Conservation (phyloP, 2,113 vertebrate genomes). For the Sardina pilchardus region DNA sequence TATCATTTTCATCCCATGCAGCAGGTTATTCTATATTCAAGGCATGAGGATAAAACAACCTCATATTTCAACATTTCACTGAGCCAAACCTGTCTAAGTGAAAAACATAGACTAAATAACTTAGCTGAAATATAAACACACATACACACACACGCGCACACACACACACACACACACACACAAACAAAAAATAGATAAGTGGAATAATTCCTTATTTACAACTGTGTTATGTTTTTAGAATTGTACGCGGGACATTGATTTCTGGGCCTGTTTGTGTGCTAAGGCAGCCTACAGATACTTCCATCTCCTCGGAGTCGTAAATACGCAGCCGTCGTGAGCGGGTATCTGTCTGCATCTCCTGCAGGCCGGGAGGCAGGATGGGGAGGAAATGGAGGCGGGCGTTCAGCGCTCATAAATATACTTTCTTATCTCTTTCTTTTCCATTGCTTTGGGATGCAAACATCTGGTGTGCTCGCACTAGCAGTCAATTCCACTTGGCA, state of each 20-base stretch:
- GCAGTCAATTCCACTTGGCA: conserved; percentile 15
- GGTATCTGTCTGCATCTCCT: conserved; percentile 10
- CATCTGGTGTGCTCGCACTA: background rate
- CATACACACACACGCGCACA: background rate
- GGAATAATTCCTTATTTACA: background rate
- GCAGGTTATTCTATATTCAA: background rate
- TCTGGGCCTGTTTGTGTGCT: background rate
- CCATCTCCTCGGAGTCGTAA: background rate
- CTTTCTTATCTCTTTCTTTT: conserved; percentile 11
- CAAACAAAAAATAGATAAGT: background rate
- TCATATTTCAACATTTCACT: conserved; percentile 1
- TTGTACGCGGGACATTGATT: background rate
- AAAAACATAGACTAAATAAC: background rate
- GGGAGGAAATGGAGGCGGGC: background rate
- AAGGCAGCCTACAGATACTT: background rate
- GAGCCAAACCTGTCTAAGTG: background rate
- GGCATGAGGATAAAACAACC: background rate
- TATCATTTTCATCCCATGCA: background rate
- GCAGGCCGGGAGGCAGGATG: background rate
- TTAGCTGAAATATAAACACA: background rate
- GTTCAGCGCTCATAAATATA: conserved; percentile 20
- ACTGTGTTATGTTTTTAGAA: background rate
- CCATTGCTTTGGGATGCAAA: conserved; percentile 14
- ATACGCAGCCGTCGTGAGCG: background rate
- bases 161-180: conserved; percentile 4